Base-by-base conservation (phyloP, 2,113 vertebrate species). In the Pomatostomus ruficeps region DNA sequence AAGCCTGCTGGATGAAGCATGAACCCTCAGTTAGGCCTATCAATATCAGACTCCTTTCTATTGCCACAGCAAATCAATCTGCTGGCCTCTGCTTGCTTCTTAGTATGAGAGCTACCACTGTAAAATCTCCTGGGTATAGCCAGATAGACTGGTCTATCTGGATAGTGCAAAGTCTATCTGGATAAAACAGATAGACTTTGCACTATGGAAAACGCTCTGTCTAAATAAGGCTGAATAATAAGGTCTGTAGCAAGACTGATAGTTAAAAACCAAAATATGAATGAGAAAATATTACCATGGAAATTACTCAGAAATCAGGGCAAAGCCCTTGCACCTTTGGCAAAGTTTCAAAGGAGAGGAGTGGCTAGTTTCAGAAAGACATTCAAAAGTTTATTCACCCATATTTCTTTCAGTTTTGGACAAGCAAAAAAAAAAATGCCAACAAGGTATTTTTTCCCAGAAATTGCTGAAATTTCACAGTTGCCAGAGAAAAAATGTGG, bases 1-100 rank as follows among this genome's bases (percentile, higher is more conserved):
- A 92, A 95, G 65, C 42, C 65, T 70, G 58, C 85, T 91, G 79
- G 13, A 52, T 93, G 83, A 90, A 90, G 35, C 67, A 87, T 86
- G 58, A 91, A 65, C 65, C 21, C 92, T 88, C 74, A 63, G 54
- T 82, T 82, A 89, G 55, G 35, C n/a, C 52, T 80, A 20, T 88
- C 6, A 8, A 62, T 86, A 93, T 65, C 67, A 51, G 36, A 72
- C 54, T 83, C 45, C 36, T 80, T 84, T 65, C 79, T 70, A n/a
- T n/a, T 42, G 36, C 63, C 58, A 68, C 23, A 78, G 67, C 58
- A 86, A 82, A 94, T 89, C 89, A 74, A 82, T 75, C 43, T 76
- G 19, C 29, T 74, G 51, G 61, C 80, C 49, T 91, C 72, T 85
- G 45, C 19, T 92, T 88, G 9, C 45, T 87, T 43, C 61, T 68